Evolutionary conservation across 2,888 invertebrate genomes (phyloP).

Genomic region (Teleogryllus oceanicus): DNA sequence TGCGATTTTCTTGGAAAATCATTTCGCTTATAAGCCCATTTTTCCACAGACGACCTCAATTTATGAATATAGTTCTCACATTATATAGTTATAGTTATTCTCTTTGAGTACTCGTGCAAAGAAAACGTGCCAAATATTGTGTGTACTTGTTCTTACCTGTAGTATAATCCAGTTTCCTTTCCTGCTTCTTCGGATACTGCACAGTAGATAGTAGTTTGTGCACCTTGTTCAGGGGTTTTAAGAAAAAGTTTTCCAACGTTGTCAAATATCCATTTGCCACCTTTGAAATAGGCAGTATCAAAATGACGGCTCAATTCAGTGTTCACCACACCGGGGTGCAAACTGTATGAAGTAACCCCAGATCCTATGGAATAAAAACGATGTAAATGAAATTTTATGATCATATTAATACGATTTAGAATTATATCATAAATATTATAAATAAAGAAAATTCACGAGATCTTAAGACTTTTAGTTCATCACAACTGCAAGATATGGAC

Average conservation of each 20-base stretch:
- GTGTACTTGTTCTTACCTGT: slow-evolving; percentile 42
- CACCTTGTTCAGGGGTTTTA: slow-evolving; percentile 45
- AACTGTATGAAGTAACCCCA: slow-evolving; percentile 47
- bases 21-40: no score
- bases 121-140: no score
- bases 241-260: slow-evolving; percentile 39
- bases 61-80: no score
- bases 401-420: background rate
- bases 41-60: no score
- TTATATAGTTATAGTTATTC: no score
- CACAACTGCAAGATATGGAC: background rate
- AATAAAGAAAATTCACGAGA: background rate
- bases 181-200: slow-evolving; percentile 47
- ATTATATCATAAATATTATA: background rate
- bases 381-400: background rate
- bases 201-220: slow-evolving; percentile 50
- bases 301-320: slow-evolving; percentile 36
- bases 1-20: no score
- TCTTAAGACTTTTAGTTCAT: background rate
- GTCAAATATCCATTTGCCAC: slow-evolving; percentile 29
- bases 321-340: slow-evolving; percentile 49
- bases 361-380: slow-evolving; percentile 38
- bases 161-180: slow-evolving; percentile 49
- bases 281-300: slow-evolving; percentile 29
- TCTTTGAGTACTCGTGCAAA: no score